phyloP scores from a whole-genome alignment of 2,888 invertebrate species.

The Agrochola macilenta region DNA sequence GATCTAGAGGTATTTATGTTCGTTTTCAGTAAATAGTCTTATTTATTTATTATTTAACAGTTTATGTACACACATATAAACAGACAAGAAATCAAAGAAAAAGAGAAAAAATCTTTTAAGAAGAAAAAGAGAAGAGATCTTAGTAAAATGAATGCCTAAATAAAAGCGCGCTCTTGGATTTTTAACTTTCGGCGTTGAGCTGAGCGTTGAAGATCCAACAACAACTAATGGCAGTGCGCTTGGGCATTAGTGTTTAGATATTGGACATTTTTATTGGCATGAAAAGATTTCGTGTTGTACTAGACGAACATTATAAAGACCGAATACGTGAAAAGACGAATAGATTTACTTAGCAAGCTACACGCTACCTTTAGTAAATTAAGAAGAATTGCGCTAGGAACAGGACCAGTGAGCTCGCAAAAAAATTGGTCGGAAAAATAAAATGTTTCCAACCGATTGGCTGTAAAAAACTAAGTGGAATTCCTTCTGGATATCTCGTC shows the following conservation, averaged over 20 bases:
- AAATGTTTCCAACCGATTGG: not conserved
- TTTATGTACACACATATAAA: too few relatives aligned
- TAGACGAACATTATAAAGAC: not conserved
- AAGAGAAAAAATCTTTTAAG: too few relatives aligned
- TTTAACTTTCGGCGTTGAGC: not conserved
- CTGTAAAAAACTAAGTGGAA: not conserved
- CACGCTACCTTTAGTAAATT: not conserved
- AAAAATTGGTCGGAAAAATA: not conserved
- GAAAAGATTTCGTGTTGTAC: not conserved
- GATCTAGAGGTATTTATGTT: slow-evolving; percentile 69
- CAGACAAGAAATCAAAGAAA: too few relatives aligned
- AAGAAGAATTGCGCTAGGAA: not conserved
- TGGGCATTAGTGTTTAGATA: not conserved
- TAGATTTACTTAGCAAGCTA: not conserved
- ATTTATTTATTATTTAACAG: too few relatives aligned
- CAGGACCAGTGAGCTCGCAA: not conserved
- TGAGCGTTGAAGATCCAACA: not conserved
- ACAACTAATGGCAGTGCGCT: not conserved
- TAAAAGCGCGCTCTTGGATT: not conserved
- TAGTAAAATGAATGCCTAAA: not conserved
- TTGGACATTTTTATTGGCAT: not conserved
- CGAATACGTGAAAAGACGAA: not conserved
- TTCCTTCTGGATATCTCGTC: not conserved
- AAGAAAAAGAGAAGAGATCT: too few relatives aligned
- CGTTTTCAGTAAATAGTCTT: not conserved